Evolutionary conservation across 2,113 vertebrate genomes (phyloP), one percentile per base, ranked within the genome.

Genomic region (Thryonomys swinderianus): DNA sequence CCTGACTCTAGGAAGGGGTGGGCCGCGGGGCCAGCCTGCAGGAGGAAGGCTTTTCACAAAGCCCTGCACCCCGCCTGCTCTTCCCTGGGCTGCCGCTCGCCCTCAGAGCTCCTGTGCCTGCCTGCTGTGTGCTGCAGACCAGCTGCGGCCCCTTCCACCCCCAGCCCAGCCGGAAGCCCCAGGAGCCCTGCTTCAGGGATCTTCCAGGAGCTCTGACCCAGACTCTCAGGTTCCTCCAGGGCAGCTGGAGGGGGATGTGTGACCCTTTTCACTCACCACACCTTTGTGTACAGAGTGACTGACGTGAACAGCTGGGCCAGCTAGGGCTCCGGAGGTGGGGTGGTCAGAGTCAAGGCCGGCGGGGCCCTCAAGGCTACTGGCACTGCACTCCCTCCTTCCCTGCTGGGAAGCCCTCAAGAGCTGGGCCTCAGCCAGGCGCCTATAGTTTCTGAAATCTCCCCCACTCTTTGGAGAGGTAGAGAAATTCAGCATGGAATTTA

Each of bases 201-300:
- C 73, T 78, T 88, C 40, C 83, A 45, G 42, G 59, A 80, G 64
- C 85, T 64, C 21, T 10, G 32, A n/a, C 57, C 73, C 61, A 71
- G 20, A 40, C 23, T 30, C 80, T 69, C 1, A 0, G 0, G 37
- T 37, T 76, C 51, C 78, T 88, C 25, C 73, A 40, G 16, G 30
- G 37, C 23, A 73, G 34, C 51, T 53, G 34, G 55, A 64, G 53
- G 61, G 21, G 85, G 59, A 5, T 37, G 62, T 32, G 32, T 82
- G 55, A 42, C 71, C 74, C 91, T 48, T 83, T 90, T 71, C 62
- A 32, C 85, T 86, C 8, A 7, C 82, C 95, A 90, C 93, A 83
- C 95, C 97, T 96, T 71, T 94, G 86, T 94, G 92, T 88, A 86
- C 37, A 80, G n/a, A n/a, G 59, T 79, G 85, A 96, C n/a, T 0